Evolutionary conservation across 2,888 invertebrate species (phyloP), one percentile per base, ranked within the genome.

Genomic region (Andrena chrysosceles): DNA sequence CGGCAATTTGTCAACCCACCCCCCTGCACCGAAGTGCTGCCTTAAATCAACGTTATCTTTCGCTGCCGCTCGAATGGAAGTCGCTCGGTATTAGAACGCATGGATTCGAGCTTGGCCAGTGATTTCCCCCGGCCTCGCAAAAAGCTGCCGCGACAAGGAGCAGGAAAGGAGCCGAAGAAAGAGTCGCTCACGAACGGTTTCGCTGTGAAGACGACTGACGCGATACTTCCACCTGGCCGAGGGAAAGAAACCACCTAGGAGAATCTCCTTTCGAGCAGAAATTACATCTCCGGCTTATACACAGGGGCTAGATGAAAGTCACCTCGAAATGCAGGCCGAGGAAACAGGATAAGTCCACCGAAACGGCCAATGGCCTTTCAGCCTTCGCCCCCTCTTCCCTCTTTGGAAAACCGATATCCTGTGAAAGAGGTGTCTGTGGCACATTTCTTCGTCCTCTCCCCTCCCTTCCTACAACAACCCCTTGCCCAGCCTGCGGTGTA

Each of bases 361-460:
- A 88, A 87, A 87, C 81, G 85, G 71, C 83, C 85, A 87, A 79
- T 79, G 78, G 85, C 77, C 79, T 87, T 83, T 81, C 77, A 64
- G 59, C 16, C 4, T 35, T 56, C 23, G 2, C 54, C 33, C 35
- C 8, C 35, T 0, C 42, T 13, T 49, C 31, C 66, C 66, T 42
- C 26, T 69, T 86, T 86, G 84, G 82, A 83, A 90, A 89, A 71
- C 84, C 89, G 88, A 89, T 90, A 89, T 85, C 86, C 77, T 68
- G 16, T 80, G 87, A 82, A 87, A 85, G 89, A 90, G 81, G 77
- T 78, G 82, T 86, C 79, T 72, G 77, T 70, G 82, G 66, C 60
- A 69, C 78, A 76, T 85, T 84, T 87, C 87, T 78, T 81, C 75
- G 67, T 29, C 69, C 23, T 8, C 23, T 13, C 56, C 1, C 42